Conservation (phyloP, 2,113 vertebrate species). For the Sisor rabdophorus region DNA sequence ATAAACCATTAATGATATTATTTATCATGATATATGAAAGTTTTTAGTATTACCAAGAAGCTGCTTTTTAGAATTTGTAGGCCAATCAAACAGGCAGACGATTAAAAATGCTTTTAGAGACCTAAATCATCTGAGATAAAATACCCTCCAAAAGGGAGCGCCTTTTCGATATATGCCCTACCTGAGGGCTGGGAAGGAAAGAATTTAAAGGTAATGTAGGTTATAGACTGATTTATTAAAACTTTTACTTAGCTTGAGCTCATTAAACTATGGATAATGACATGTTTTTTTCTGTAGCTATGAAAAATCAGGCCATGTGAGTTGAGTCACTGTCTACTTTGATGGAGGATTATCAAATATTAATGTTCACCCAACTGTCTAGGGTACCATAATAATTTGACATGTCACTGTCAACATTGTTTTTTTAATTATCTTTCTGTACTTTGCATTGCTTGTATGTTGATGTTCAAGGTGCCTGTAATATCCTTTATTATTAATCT, state of each 20-base stretch:
- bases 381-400: slow-evolving; percentile 59
- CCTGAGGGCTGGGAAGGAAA: too few relatives aligned
- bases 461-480: slow-evolving; percentile 63
- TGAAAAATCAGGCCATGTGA: slow-evolving; percentile 16
- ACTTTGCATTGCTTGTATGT: slow-evolving; percentile 65
- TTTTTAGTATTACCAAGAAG: not conserved
- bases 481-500: slow-evolving; percentile 73
- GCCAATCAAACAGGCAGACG: not conserved
- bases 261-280: slow-evolving; percentile 49
- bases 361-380: slow-evolving; percentile 65
- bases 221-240: slow-evolving; percentile 50
- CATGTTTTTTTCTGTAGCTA: slow-evolving; percentile 27
- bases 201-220: slow-evolving; percentile 37
- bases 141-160: not conserved
- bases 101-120: not conserved
- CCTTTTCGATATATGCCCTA: not conserved
- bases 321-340: slow-evolving; percentile 48
- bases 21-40: too few relatives aligned
- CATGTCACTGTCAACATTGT: slow-evolving; percentile 46
- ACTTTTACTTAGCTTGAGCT: slow-evolving; percentile 32
- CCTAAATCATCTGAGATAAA: not conserved
- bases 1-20: too few relatives aligned
- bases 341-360: slow-evolving; percentile 66
- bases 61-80: not conserved
- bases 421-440: slow-evolving; percentile 65